Evolutionary conservation across 2,888 invertebrate species (phyloP).

Genomic region (Autographa gamma): DNA sequence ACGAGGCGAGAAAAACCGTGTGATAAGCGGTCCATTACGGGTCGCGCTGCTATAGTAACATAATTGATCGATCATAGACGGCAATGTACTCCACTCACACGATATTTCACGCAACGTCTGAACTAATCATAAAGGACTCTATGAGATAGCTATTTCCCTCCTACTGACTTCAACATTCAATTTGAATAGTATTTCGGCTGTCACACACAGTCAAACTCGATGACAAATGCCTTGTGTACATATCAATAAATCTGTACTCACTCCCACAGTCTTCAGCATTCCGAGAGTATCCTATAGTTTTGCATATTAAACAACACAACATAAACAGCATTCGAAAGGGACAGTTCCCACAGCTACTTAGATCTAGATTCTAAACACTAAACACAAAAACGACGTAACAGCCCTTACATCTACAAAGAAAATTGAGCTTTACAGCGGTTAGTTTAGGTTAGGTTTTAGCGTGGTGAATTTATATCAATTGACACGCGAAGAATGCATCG

Average conservation of each 20-base stretch:
- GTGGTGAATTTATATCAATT: slow-evolving; percentile 53
- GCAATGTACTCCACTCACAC: too few relatives aligned
- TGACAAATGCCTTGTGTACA: not conserved
- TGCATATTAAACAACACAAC: slow-evolving; percentile 51
- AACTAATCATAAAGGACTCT: too few relatives aligned
- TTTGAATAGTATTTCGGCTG: not conserved
- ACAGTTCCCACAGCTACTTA: slow-evolving; percentile 82
- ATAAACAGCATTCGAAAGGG: slow-evolving; percentile 79
- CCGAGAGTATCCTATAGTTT: slow-evolving; percentile 53
- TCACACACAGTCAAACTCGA: not conserved
- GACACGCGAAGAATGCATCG: slow-evolving; percentile 74
- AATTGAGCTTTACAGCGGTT: slow-evolving; percentile 35
- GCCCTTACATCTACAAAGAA: not conserved
- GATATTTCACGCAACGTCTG: too few relatives aligned
- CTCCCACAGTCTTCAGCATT: slow-evolving; percentile 51
- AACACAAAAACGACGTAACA: slow-evolving; percentile 49
- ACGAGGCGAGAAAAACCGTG: too few relatives aligned
- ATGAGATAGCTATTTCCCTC: too few relatives aligned
- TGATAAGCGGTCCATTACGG: too few relatives aligned
- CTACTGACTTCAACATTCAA: not conserved
- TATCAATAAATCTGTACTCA: slow-evolving; percentile 29
- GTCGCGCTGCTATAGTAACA: too few relatives aligned
- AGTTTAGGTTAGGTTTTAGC: slow-evolving; percentile 37
- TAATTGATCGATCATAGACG: too few relatives aligned
- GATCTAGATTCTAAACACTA: slow-evolving; percentile 64